Evolutionary conservation across 2,888 invertebrate genomes (phyloP).

Genomic region (Koerneria pararmatus): DNA sequence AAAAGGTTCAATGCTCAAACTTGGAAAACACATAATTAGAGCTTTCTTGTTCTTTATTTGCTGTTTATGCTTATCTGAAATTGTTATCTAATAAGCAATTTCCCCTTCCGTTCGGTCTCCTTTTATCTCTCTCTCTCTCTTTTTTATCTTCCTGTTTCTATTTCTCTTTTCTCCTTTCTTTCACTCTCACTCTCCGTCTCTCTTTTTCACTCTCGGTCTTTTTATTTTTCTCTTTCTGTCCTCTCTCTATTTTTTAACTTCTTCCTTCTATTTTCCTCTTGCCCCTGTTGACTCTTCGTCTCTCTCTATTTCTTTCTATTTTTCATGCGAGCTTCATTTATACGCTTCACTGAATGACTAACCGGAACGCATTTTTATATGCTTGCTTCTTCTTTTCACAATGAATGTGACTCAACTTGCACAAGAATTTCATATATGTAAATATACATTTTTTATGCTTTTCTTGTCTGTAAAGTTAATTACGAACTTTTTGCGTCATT

Average conservation of each 20-base stretch:
- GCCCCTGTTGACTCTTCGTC: slow-evolving; percentile 27
- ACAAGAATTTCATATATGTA: no score
- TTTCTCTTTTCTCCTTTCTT: not conserved
- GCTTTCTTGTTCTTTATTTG: slow-evolving; percentile 12
- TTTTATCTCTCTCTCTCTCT: no score
- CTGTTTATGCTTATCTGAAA: slow-evolving; percentile 3
- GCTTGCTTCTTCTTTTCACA: no score
- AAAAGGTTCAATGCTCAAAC: no score
- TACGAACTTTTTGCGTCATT: no score
- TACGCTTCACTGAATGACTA: slow-evolving; percentile 26
- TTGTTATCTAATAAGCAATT: slow-evolving; percentile 23
- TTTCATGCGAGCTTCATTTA: slow-evolving; percentile 20
- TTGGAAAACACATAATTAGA: no score
- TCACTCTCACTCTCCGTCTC: not conserved
- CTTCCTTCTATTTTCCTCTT: slow-evolving; percentile 4
- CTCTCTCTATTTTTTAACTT: slow-evolving; percentile 15
- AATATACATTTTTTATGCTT: no score
- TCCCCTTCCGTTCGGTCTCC: not conserved
- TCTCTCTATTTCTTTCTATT: no score
- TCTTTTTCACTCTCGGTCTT: slow-evolving; percentile 25
- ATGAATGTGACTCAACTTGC: no score
- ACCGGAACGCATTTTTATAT: no score
- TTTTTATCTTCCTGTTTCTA: not conserved
- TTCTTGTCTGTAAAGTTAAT: no score
- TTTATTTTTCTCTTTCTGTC: slow-evolving; percentile 14